Evolutionary conservation across 2,797 vertebrate genomes (phyloP).

Genomic region (Anisognathus igniventris): DNA sequence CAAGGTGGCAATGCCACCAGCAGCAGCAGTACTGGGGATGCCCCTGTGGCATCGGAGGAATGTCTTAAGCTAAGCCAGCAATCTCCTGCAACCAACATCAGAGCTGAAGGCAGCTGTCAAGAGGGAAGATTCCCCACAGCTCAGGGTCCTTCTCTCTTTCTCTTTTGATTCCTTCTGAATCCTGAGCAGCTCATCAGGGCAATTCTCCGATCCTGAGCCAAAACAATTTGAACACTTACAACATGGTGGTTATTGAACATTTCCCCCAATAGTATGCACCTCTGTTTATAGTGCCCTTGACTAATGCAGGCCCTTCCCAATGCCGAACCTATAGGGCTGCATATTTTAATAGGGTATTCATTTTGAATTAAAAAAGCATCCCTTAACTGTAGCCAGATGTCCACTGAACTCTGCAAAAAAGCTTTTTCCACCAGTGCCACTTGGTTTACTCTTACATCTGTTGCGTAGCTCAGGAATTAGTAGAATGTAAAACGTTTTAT

Average conservation of each 20-base stretch:
- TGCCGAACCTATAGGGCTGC: conserved; percentile 7
- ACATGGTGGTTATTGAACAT: not conserved
- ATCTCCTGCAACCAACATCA: not conserved
- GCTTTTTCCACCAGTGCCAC: conserved; percentile 49
- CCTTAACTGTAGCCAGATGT: conserved; percentile 68
- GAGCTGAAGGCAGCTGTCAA: not conserved
- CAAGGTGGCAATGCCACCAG: not conserved
- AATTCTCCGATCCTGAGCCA: not conserved
- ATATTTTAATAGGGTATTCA: conserved; percentile 52
- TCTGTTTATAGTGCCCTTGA: conserved; percentile 4
- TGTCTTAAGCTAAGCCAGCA: not conserved
- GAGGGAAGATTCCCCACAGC: not conserved
- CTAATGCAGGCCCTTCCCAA: not conserved
- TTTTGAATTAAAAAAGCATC: conserved; percentile 31
- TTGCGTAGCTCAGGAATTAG: conserved; percentile 56
- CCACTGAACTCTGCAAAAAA: conserved; percentile 30
- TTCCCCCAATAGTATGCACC: not conserved
- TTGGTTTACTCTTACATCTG: conserved; percentile 58
- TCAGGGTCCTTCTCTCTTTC: accelerated
- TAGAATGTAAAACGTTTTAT: conserved; percentile 56
- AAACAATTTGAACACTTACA: not conserved
- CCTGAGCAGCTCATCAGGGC: not conserved
- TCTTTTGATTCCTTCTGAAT: not conserved
- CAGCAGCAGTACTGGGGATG: not conserved
- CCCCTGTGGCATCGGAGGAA: not conserved